These are phyloP conservation scores for Drosophila pectinifera DNA, from an alignment of 1,140 invertebrate species.

Conservation along the genomic window DNA sequence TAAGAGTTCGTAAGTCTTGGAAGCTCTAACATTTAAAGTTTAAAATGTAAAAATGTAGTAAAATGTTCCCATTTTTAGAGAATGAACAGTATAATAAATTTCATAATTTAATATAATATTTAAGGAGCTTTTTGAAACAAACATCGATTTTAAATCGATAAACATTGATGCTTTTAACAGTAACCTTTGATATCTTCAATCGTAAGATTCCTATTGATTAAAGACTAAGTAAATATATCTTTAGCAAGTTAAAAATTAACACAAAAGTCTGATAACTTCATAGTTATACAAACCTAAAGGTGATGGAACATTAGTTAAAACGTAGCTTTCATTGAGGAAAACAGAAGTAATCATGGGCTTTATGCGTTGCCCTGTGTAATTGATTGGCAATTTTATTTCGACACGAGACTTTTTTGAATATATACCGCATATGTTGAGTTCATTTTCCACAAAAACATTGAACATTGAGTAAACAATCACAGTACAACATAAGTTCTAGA, in stretches of 20 bases:
- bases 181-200: neutral
- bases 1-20: too few species aligned
- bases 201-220: neutral
- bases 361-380: neutral
- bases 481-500: slow-evolving; percentile 8
- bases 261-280: neutral
- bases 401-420: slow-evolving; percentile 4
- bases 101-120: neutral
- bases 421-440: slow-evolving; percentile 2
- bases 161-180: neutral
- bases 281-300: neutral
- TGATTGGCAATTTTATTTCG: slow-evolving; percentile 15
- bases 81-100: neutral
- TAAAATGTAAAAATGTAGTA: too few species aligned
- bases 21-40: too few species aligned
- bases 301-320: neutral
- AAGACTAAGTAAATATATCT: neutral
- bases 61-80: too few species aligned
- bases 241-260: too few species aligned
- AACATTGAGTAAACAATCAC: slow-evolving; percentile 2
- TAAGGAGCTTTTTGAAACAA: neutral
- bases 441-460: slow-evolving; percentile 5
- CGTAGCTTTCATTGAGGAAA: neutral
- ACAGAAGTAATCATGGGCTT: neutral
- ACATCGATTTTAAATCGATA: slow-evolving; percentile 1